phyloP scores from a whole-genome alignment of 1,140 invertebrate species.

The Vanessa tameamea region DNA sequence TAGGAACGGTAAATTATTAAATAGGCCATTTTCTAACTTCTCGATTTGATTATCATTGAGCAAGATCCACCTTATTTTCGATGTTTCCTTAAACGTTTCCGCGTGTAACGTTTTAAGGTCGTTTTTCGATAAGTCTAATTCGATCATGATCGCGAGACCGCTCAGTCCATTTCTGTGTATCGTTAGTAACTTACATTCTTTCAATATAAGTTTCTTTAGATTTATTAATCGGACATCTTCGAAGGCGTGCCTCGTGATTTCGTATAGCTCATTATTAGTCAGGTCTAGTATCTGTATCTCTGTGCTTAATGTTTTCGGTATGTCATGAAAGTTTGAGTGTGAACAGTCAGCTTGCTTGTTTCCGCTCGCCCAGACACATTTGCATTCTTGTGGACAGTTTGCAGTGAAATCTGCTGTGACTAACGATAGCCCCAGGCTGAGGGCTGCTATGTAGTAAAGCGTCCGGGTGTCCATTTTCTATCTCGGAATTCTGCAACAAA shows the following conservation, averaged over 20 bases:
- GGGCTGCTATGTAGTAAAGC: constrained; percentile 45
- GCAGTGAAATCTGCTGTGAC: constrained; percentile 67
- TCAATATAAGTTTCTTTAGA: constrained; percentile 89
- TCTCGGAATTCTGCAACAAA: constrained; percentile 63
- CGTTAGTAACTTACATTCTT: constrained; percentile 85
- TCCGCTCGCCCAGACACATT: constrained; percentile 89
- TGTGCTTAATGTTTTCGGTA: constrained; percentile 86
- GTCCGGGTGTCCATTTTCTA: constrained; percentile 55
- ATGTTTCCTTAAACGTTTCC: constrained; percentile 86
- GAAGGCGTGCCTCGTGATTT: constrained; percentile 86
- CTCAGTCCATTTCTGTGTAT: constrained; percentile 88
- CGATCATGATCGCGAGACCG: constrained; percentile 89
- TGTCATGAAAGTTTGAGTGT: constrained; percentile 82
- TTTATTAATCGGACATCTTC: constrained; percentile 86
- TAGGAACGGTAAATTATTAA: constrained; percentile 87
- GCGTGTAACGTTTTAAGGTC: constrained; percentile 85
- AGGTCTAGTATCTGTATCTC: constrained; percentile 90
- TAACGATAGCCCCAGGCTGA: constrained; percentile 48
- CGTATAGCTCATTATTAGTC: constrained; percentile 85
- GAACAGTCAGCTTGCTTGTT: constrained; percentile 91
- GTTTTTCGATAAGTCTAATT: constrained; percentile 92
- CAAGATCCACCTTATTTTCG: constrained; percentile 85
- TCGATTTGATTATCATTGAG: constrained; percentile 88
- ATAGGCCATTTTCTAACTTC: constrained; percentile 86
- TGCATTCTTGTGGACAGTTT: constrained; percentile 82